These are phyloP conservation scores for Spatulosminthurus flaviceps DNA, from an alignment of 2,888 invertebrate genomes.

Conservation along the genomic window DNA sequence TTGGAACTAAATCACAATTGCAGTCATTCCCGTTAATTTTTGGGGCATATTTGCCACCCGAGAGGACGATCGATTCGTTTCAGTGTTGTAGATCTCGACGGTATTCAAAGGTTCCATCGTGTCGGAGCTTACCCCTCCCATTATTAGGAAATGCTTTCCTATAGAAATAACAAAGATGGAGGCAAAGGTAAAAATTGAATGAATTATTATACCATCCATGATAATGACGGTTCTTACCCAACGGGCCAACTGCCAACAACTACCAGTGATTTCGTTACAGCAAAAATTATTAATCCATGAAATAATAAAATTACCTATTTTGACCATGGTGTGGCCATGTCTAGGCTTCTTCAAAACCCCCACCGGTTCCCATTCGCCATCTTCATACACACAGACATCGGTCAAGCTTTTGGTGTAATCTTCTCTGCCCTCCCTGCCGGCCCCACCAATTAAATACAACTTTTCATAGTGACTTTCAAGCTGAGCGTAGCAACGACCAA, in stretches of 20 bases:
- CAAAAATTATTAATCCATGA: no score
- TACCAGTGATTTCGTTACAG: no score
- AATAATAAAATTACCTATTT: constrained; percentile 72
- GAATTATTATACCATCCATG: no score
- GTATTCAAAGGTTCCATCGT: constrained; percentile 74
- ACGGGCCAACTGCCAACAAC: no score
- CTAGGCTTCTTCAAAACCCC: constrained; percentile 74
- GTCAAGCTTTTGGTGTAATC: constrained; percentile 25
- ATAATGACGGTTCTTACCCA: no score
- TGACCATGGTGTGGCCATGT: constrained; percentile 74
- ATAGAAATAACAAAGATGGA: no score
- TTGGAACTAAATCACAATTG: constrained; percentile 25
- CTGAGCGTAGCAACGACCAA: constrained; percentile 23
- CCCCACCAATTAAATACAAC: constrained; percentile 43
- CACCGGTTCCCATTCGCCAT: constrained; percentile 72
- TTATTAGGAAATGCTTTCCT: constrained; percentile 71
- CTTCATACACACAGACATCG: constrained; percentile 70
- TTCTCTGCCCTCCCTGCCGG: constrained; percentile 26
- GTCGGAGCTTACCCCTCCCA: constrained; percentile 75
- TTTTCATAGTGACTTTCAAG: constrained; percentile 21
- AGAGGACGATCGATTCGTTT: constrained; percentile 36
- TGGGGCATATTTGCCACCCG: constrained; percentile 34
- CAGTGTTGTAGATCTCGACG: constrained; percentile 71
- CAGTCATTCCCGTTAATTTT: constrained; percentile 39
- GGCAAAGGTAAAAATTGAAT: no score